Evolutionary conservation across 2,113 vertebrate genomes (phyloP), one percentile per base, ranked within the genome.

Genomic region (Dromas ardeola): DNA sequence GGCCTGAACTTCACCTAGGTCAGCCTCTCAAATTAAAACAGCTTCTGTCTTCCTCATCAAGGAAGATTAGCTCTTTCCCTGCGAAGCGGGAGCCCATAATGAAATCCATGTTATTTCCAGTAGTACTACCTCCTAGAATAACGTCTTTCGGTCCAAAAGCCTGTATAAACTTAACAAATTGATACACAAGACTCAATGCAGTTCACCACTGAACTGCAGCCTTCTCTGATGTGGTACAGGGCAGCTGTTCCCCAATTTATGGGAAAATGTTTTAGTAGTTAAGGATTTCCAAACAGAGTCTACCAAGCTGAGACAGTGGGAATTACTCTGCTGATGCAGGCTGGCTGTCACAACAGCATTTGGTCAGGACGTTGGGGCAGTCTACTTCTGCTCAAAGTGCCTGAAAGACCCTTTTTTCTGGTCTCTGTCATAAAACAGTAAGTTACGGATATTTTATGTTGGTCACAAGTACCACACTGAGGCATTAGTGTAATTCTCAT

Each of bases 31-130:
- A 82, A 95, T 83, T 97, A 32, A 92, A 95, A 92, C 90, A 83
- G 85, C 89, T 92, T 96, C 95, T 98, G 94, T 96, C 94, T 93
- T 96, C 77, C 82, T 96, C 93, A 83, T 94, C 90, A 96, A 76
- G 94, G 87, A 88, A 87, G 55, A 93, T 45, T 69, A 93, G 79
- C 61, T 90, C 63, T 85, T 95, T 88, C 81, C 55, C 56, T 73
- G 67, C 7, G 1, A 73, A 93, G 66, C 34, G 66, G 59, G 80
- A 89, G 67, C 70, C 49, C n/a, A 4, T 81, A 86, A 95, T 90
- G 95, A 96, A 93, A 92, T 85, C 73, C 81, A 36, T 49, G 89
- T 81, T 95, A 56, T 67, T 95, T 92, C 71, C 61, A 89, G 61
- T 82, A 92, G 67, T 86, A 30, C 73, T 30, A 88, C 62, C 50